Evolutionary conservation across 2,113 vertebrate species (phyloP), one percentile per base, ranked within the genome.

Genomic region (Microcebus griseorufus): DNA sequence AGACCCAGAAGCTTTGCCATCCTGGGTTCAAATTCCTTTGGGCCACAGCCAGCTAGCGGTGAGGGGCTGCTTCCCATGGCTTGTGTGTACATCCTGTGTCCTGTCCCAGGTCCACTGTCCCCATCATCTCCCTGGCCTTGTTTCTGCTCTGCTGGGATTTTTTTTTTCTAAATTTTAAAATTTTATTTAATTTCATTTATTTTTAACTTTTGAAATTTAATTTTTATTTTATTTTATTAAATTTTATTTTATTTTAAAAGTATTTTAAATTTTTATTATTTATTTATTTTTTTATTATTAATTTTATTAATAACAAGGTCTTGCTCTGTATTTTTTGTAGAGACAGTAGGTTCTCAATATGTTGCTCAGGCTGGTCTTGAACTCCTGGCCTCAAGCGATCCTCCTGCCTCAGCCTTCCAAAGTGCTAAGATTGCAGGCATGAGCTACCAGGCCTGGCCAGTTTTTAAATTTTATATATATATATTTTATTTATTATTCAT

Each of bases 81-180:
- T 23, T 16, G 0, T 9, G 9, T 37, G 48, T 14, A 55, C 4
- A 64, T n/a, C 16, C 32, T n/a, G 65, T 7, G 9, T 60, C 69
- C 25, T 22, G 27, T 32, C 81, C 39, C 3, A 4, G 27, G 39
- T 29, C 32, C 20, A 23, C 39, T 4, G 51, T n/a, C 12, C 8
- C 67, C 1, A 3, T 13, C 9, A 23, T 80, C 18, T 84, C 42
- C 22, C n/a, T 22, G 16, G 79, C 14, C 0, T 16, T 3, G 0
- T 13, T 2, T 10, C 2, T 37, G 6, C 5, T 34, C 13, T 29
- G 2, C 86, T 29, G 22, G 17, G 39, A 12, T 67, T 27, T 72
- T 18, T 78, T 39, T 67, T 58, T 23, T 51, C 67, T 37, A 16
- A 62, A 62, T 11, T 62, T 62, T 62, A 4, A 62, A 27, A 11